Evolutionary conservation across 2,888 invertebrate genomes (phyloP), one percentile per base, ranked within the genome.

Genomic region (Diplazon laetatorius): DNA sequence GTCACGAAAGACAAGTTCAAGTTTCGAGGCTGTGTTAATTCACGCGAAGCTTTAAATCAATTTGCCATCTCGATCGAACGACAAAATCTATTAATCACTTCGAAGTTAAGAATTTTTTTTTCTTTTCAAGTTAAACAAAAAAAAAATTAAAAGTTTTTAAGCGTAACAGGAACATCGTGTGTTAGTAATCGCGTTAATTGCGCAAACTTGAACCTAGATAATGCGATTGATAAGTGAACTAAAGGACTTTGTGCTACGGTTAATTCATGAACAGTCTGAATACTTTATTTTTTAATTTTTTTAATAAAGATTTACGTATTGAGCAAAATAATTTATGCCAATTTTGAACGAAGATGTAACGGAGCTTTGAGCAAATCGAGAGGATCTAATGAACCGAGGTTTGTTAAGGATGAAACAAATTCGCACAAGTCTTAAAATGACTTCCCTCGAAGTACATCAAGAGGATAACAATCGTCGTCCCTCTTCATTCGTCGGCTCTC

Each of bases 1-100:
- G 80, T 74, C 74, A 59, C 66, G 22, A 48, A 8, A 14, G 20
- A 46, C 16, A 50, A 71, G 80, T 72, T 78, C 77, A 80, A 80
- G 76, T 72, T n/a, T 76, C 55, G 39, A 52, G 65, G 48, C 30
- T 37, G 30, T 22, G 10, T 14, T n/a, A 50, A 48, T 48, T 10
- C 35, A 20, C 18, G 44, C 8, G 16, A 12, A 2, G 66, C 5
- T 37, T 9, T 6, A n/a, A 22, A n/a, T n/a, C 25, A 48, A 63
- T 48, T 46, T 18, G n/a, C 35, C 10, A 0, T 37, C 37, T 5
- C 18, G 3, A 35, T 55, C 42, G 60, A 42, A 42, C 16, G 22
- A 14, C 20, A 39, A 12, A 18, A 16, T n/a, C 42, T 12, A 25
- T 16, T 30, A 46, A 62, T 62, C 10, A 35, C 16, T 9, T 2